Evolutionary conservation across 2,797 vertebrate genomes (phyloP).

Genomic region (Crenuchus spilurus): DNA sequence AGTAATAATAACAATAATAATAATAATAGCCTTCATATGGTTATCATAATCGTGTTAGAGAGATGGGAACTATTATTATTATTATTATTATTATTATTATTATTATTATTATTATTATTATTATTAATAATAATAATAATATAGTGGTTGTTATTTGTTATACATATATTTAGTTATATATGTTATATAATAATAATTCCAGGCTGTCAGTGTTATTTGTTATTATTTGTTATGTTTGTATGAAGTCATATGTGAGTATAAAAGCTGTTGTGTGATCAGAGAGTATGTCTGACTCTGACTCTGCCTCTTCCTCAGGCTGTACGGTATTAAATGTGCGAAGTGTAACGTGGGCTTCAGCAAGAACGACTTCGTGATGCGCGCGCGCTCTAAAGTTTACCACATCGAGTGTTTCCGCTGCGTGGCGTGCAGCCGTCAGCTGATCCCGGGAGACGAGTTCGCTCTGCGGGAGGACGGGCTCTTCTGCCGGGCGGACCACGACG

Average conservation of each 20-base stretch:
- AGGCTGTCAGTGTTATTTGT: too few relatives aligned
- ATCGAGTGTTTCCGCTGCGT: conserved; percentile 96
- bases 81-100: background rate
- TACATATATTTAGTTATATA: too few relatives aligned
- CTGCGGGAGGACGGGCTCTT: conserved; percentile 91
- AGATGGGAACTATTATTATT: conserved; percentile 25
- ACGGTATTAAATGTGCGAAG: conserved; percentile 92
- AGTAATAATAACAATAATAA: conserved; percentile 29
- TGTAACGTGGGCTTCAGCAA: conserved; percentile 92
- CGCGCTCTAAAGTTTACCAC: conserved; percentile 91
- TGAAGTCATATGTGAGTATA: too few relatives aligned
- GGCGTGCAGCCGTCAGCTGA: conserved; percentile 90
- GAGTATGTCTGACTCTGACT: too few relatives aligned
- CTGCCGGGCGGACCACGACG: conserved; percentile 88
- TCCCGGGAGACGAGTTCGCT: conserved; percentile 95
- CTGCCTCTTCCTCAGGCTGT: conserved; percentile 80
- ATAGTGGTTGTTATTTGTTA: too few relatives aligned
- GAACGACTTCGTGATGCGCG: conserved; percentile 96
- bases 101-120: background rate
- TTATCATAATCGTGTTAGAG: too few relatives aligned
- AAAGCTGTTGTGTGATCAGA: background rate
- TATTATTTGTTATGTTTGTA: too few relatives aligned
- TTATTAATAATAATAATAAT: background rate
- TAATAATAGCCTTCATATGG: too few relatives aligned
- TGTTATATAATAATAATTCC: too few relatives aligned